Evolutionary conservation across 2,797 vertebrate species (phyloP).

Genomic region (Aeoliscus strigatus): DNA sequence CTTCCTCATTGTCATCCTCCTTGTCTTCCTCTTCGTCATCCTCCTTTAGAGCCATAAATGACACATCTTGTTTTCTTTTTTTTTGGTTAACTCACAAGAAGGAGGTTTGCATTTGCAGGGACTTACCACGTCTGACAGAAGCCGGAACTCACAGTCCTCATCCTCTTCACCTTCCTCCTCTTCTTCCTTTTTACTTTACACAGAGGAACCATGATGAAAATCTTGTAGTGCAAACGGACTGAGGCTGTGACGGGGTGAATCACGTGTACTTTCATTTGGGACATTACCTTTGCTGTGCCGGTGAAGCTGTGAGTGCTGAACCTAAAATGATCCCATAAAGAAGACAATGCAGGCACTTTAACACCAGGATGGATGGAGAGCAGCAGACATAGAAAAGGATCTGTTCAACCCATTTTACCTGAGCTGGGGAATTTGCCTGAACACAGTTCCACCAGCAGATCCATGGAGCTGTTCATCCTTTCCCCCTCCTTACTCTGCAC

Average conservation of each 20-base stretch:
- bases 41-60: constrained; percentile 50
- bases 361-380: too few species aligned
- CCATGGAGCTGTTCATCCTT: constrained; percentile 66
- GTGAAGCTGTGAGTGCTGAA: constrained; percentile 28
- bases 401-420: too few species aligned
- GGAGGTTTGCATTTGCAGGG: constrained; percentile 13
- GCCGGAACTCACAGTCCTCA: constrained; percentile 84
- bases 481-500: not conserved
- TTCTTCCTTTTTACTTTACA: constrained; percentile 66
- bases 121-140: constrained; percentile 83
- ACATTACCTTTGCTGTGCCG: constrained; percentile 52
- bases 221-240: not conserved
- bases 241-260: too few species aligned
- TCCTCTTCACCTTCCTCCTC: constrained; percentile 76
- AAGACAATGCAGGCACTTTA: constrained; percentile 5
- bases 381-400: too few species aligned
- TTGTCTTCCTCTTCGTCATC: constrained; percentile 51
- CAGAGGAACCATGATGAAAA: constrained; percentile 9
- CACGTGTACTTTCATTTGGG: constrained; percentile 1
- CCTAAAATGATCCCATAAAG: constrained; percentile 26
- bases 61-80: constrained; percentile 1
- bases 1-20: constrained; percentile 33
- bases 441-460: constrained; percentile 80
- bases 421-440: constrained; percentile 84
- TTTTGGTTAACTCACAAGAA: not conserved